A percentile compares a stretch with the other conserved stretches of the same genome.
These are phyloP conservation scores for Scytalopus superciliaris DNA, from an alignment of 2,113 vertebrate genomes.

Conservation along the genomic window DNA sequence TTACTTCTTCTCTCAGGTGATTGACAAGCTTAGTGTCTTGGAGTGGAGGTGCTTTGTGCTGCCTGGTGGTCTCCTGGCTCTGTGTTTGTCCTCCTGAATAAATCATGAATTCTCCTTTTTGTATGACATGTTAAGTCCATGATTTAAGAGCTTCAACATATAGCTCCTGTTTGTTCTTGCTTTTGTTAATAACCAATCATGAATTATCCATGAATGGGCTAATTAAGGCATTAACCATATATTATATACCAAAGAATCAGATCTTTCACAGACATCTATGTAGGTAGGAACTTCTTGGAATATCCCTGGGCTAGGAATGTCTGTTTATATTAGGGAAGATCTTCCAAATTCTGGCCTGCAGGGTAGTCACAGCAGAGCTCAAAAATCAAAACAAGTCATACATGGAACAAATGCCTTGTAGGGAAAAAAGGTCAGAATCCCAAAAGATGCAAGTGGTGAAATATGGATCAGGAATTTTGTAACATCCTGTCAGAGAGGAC, in stretches of 20 bases:
- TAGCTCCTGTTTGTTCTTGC: slow-evolving; percentile 50
- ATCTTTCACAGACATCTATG: slow-evolving; percentile 34
- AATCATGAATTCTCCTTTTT: slow-evolving; percentile 41
- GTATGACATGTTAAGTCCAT: slow-evolving; percentile 25
- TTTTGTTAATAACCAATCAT: slow-evolving; percentile 69
- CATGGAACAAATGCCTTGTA: not conserved
- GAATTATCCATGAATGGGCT: slow-evolving; percentile 70
- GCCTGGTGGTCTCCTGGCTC: not conserved
- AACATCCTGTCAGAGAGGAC: not conserved
- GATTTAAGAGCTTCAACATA: slow-evolving; percentile 62
- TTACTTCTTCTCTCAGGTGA: not conserved
- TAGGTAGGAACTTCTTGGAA: not conserved
- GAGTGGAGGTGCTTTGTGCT: slow-evolving; percentile 35
- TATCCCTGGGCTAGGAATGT: slow-evolving; percentile 24
- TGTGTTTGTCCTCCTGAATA: slow-evolving; percentile 54
- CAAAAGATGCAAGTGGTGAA: not conserved
- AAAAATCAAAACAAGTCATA: slow-evolving; percentile 2
- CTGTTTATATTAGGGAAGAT: not conserved
- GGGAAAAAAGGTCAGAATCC: not conserved
- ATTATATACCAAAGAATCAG: slow-evolving; percentile 51
- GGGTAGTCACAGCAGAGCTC: not conserved
- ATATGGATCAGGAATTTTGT: not conserved
- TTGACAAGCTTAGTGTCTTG: slow-evolving; percentile 12
- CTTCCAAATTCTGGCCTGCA: not conserved
- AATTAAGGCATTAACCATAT: slow-evolving; percentile 67